These are phyloP conservation scores for Drosophila pseudotalamancana DNA, from an alignment of 2,888 invertebrate genomes.

Conservation along the genomic window DNA sequence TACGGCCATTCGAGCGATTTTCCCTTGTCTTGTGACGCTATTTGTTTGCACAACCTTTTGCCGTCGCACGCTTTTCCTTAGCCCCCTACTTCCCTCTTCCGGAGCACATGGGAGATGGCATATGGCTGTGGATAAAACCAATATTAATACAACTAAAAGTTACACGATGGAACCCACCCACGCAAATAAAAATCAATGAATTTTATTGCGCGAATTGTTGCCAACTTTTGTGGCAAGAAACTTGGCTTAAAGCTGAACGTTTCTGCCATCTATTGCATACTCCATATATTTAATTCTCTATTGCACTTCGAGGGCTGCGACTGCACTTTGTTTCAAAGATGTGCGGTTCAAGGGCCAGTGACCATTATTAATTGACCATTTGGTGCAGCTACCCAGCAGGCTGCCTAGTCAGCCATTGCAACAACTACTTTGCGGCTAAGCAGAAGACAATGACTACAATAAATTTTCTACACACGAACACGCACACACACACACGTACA, in stretches of 20 bases:
- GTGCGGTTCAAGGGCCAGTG: constrained; percentile 53
- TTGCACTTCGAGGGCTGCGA: constrained; percentile 14
- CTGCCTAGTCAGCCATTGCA: constrained; percentile 44
- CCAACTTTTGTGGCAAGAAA: constrained; percentile 24
- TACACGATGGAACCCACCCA: constrained; percentile 10
- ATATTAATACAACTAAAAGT: constrained; percentile 64
- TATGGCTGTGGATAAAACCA: constrained; percentile 45
- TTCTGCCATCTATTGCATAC: constrained; percentile 7
- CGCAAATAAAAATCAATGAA: constrained; percentile 68
- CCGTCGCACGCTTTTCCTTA: constrained; percentile 8
- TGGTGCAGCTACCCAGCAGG: constrained; percentile 51
- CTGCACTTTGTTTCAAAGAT: constrained; percentile 32
- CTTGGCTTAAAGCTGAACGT: constrained; percentile 16
- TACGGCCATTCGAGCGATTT: constrained; percentile 39
- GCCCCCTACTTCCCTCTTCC: constrained; percentile 32
- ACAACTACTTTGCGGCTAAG: constrained; percentile 64
- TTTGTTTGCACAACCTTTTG: constrained; percentile 73
- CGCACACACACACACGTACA: background rate
- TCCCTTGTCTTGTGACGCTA: constrained; percentile 70
- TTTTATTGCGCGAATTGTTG: constrained; percentile 57
- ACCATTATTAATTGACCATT: constrained; percentile 75
- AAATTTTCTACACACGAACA: constrained; percentile 34
- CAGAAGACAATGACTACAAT: constrained; percentile 63
- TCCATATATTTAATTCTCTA: no score
- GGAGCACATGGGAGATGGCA: constrained; percentile 30